Conservation (phyloP, 2,797 vertebrate species). For the Malurus splendens region DNA sequence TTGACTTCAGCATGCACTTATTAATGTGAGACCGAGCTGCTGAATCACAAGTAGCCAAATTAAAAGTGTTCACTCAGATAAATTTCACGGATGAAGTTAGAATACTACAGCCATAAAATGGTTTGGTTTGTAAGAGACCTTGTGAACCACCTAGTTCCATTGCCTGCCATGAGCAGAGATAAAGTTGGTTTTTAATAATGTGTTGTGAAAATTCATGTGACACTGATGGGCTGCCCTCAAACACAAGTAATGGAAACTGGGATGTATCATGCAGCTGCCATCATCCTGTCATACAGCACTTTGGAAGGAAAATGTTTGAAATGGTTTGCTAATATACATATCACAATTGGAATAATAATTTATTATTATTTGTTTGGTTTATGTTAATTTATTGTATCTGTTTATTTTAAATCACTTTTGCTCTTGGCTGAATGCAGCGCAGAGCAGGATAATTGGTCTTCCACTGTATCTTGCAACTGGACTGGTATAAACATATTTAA, state of each 20-base stretch:
- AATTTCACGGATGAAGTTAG: not conserved
- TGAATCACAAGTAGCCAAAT: not conserved
- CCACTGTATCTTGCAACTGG: not conserved
- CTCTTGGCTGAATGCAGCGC: not conserved
- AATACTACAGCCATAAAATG: not conserved
- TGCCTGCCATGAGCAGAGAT: not conserved
- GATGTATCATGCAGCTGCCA: not conserved
- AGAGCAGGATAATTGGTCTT: not conserved
- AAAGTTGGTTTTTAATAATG: not conserved
- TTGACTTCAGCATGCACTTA: not conserved
- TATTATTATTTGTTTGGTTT: not conserved
- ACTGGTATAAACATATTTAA: not conserved
- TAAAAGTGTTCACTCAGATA: not conserved
- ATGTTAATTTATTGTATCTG: not conserved
- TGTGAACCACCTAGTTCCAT: not conserved
- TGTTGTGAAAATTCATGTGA: not conserved
- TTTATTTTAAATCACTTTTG: not conserved
- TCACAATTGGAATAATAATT: not conserved
- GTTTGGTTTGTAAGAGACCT: not conserved
- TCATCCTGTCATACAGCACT: not conserved
- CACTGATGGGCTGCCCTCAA: not conserved
- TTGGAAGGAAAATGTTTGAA: not conserved
- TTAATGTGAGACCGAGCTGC: not conserved
- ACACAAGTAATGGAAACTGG: not conserved
- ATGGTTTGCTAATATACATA: not conserved